A percentile compares a stretch with the other conserved stretches of the same genome.
These are phyloP conservation scores for Octomys mimax DNA, from an alignment of 2,797 vertebrate genomes.

Conservation along the genomic window DNA sequence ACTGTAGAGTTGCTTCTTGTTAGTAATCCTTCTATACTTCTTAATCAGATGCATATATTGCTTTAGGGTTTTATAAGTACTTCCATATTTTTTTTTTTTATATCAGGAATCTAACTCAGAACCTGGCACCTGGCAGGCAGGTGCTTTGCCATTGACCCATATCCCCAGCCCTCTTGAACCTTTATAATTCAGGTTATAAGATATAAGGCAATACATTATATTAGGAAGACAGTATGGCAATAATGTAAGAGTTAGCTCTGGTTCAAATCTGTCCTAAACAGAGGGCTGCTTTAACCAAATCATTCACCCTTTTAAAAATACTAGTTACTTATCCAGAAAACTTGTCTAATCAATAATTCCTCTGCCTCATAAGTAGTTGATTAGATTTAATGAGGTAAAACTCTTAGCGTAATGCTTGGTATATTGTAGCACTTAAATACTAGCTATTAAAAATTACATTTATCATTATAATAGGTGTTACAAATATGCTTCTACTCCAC, in stretches of 20 bases:
- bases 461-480: constrained; percentile 15
- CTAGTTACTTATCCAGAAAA: constrained; percentile 32
- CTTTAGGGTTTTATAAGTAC: constrained; percentile 16
- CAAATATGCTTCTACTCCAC: neutral
- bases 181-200: constrained; percentile 52
- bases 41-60: neutral
- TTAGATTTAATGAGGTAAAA: constrained; percentile 15
- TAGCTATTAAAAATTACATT: constrained; percentile 48
- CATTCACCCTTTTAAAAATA: neutral
- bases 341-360: constrained; percentile 7
- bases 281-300: neutral
- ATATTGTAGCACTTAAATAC: neutral
- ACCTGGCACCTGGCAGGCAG: too few species aligned
- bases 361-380: neutral
- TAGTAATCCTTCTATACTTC: constrained; percentile 30
- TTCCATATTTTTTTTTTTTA: constrained; percentile 35
- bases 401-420: neutral
- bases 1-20: neutral
- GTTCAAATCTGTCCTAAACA: constrained; percentile 48
- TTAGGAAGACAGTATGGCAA: neutral
- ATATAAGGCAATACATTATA: constrained; percentile 1
- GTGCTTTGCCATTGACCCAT: too few species aligned
- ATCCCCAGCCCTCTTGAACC: neutral
- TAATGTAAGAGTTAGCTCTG: neutral
- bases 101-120: too few species aligned